A percentile compares a stretch with the other conserved stretches of the same genome.
Conservation (phyloP, 2,888 invertebrate genomes). For the Mythimna lalbum region DNA sequence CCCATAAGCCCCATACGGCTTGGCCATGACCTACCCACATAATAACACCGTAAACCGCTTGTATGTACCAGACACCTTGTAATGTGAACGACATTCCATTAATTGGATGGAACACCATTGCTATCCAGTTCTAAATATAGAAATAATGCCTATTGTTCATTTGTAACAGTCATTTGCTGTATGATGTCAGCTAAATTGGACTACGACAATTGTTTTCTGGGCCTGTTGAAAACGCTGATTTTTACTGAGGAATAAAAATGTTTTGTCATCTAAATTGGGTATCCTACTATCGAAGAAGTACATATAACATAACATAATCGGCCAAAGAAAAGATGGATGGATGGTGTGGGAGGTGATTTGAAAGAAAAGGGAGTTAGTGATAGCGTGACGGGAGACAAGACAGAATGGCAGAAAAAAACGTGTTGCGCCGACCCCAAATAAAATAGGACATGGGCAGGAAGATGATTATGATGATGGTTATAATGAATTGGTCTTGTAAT, state of each 20-base stretch:
- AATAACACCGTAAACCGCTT: conserved; percentile 25
- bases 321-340: too few relatives aligned
- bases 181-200: conserved; percentile 19
- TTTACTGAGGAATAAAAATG: neutral
- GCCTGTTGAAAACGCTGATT: neutral
- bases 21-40: conserved; percentile 61
- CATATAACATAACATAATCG: too few relatives aligned
- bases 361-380: too few relatives aligned
- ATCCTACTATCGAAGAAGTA: too few relatives aligned
- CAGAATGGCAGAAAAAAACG: too few relatives aligned
- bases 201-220: neutral
- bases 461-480: too few relatives aligned
- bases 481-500: too few relatives aligned
- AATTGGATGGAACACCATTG: conserved; percentile 53
- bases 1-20: conserved; percentile 23
- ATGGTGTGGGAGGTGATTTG: too few relatives aligned
- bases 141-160: conserved; percentile 10
- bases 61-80: conserved; percentile 30
- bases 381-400: too few relatives aligned
- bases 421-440: too few relatives aligned
- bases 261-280: too few relatives aligned
- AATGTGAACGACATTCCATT: conserved; percentile 54
- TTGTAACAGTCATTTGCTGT: conserved; percentile 1
- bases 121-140: conserved; percentile 27
- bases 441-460: too few relatives aligned